Conservation (phyloP, 2,888 invertebrate species). For the Oscheius sp. region DNA sequence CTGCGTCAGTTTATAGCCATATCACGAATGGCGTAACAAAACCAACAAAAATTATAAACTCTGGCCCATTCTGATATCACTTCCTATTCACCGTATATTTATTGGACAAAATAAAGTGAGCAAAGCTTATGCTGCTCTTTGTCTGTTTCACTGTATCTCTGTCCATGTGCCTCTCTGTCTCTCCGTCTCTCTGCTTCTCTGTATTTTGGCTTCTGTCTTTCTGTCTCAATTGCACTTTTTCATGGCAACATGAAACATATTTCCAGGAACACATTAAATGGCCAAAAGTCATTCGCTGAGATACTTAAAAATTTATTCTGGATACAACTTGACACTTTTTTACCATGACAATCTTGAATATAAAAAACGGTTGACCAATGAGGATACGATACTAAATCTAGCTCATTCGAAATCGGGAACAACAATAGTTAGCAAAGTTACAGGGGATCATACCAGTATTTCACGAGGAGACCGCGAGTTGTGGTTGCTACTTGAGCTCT, state of each 20-base stretch:
- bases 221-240: no score
- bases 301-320: constrained; percentile 3
- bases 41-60: no score
- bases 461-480: background rate
- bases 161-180: no score
- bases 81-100: no score
- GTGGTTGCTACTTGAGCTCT: background rate
- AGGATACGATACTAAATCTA: background rate
- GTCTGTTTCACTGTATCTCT: no score
- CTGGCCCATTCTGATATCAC: no score
- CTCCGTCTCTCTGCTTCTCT: no score
- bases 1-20: no score
- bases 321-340: background rate
- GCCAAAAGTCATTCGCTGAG: background rate
- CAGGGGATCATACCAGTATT: constrained; percentile 18
- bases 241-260: background rate
- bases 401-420: background rate
- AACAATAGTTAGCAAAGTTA: background rate
- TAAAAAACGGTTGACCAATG: background rate
- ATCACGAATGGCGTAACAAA: no score
- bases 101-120: no score
- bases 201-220: no score
- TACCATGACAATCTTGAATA: background rate
- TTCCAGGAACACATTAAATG: background rate
- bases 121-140: no score